phyloP scores from a whole-genome alignment of 1,140 invertebrate species.

The Drosophila bipectinata region DNA sequence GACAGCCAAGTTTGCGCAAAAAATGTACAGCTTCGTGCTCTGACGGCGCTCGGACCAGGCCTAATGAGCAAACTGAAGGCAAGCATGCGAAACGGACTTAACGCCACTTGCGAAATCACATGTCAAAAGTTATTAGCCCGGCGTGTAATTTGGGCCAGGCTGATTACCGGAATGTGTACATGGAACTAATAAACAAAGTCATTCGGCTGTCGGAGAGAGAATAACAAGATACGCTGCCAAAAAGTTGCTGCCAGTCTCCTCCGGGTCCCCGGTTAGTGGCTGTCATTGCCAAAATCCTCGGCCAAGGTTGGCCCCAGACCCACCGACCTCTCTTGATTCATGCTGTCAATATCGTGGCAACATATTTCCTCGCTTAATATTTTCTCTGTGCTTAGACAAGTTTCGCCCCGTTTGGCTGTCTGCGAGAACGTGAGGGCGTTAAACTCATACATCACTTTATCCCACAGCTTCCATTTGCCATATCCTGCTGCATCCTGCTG shows the following conservation, averaged over 20 bases:
- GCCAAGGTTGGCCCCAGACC: constrained; percentile 26
- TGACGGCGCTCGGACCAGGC: constrained; percentile 30
- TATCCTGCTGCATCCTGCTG: constrained; percentile 40
- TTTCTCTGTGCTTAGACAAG: constrained; percentile 55
- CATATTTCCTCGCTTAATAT: constrained; percentile 71
- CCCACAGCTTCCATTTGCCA: constrained; percentile 20
- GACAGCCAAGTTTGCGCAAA: constrained; percentile 69
- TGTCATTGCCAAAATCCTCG: constrained; percentile 75
- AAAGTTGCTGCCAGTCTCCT: constrained; percentile 40
- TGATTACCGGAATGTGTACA: constrained; percentile 69
- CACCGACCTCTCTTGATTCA: constrained; percentile 19
- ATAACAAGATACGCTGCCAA: constrained; percentile 69
- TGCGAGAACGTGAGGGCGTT: constrained; percentile 75
- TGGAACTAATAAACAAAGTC: constrained; percentile 76
- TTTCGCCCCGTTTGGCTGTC: constrained; percentile 51
- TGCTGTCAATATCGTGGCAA: constrained; percentile 67
- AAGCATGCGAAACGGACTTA: constrained; percentile 29
- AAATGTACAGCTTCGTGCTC: constrained; percentile 53
- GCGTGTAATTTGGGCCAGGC: constrained; percentile 72
- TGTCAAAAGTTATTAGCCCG: constrained; percentile 78
- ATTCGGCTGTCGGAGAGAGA: constrained; percentile 53
- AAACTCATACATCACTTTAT: constrained; percentile 83
- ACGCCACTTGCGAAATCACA: constrained; percentile 67
- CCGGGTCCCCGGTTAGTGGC: constrained; percentile 13
- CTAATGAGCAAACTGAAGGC: constrained; percentile 66